phyloP scores from a whole-genome alignment of 2,113 vertebrate species.

The Promerops cafer region DNA sequence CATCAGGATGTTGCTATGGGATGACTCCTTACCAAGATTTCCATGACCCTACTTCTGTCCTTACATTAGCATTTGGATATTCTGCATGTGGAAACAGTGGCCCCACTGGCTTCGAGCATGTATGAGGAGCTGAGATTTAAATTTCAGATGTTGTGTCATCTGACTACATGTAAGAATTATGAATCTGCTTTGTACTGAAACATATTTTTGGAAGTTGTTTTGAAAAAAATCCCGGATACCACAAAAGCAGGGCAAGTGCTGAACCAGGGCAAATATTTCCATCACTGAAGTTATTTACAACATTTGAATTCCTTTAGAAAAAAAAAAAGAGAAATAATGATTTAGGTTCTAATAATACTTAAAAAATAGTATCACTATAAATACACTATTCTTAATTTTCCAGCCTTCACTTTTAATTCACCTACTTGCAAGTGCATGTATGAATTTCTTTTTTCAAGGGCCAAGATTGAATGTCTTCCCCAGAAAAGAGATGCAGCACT shows the following conservation, averaged over 20 bases:
- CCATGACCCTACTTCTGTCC: neutral
- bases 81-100: neutral
- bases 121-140: neutral
- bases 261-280: neutral
- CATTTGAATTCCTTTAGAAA: neutral
- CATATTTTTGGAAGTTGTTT: neutral
- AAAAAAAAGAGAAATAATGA: neutral
- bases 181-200: neutral
- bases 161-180: neutral
- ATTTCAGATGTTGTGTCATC: neutral
- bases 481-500: neutral
- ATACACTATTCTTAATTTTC: neutral
- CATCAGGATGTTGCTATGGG: neutral
- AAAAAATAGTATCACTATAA: neutral
- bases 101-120: neutral
- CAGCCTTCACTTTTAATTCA: neutral
- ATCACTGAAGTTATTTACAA: neutral
- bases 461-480: neutral
- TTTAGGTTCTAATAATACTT: neutral
- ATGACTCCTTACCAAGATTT: neutral
- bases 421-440: rapidly evolving
- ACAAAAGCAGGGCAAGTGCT: neutral
- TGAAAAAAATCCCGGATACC: neutral
- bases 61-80: neutral
- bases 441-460: neutral